These are phyloP conservation scores for Cremastobaeus sp. DNA, from an alignment of 2,888 invertebrate genomes.

Conservation along the genomic window DNA sequence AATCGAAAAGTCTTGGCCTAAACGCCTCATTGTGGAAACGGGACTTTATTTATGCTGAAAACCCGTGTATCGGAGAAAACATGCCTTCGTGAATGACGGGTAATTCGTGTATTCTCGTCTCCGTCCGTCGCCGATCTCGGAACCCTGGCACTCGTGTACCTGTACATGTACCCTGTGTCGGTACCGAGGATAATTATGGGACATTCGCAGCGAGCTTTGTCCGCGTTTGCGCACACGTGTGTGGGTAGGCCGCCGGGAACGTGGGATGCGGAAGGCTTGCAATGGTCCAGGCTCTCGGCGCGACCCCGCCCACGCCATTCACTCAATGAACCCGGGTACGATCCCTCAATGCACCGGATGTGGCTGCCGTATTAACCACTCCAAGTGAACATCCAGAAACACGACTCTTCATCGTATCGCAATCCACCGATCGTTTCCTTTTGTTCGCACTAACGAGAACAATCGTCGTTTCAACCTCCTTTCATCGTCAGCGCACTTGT, in stretches of 20 bases:
- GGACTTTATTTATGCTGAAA: slow-evolving; percentile 68
- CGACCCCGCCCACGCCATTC: slow-evolving; percentile 74
- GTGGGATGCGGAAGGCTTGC: slow-evolving; percentile 53
- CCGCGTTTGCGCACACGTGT: too few species aligned
- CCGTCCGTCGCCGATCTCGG: too few species aligned
- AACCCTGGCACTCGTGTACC: too few species aligned
- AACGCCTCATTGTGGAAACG: slow-evolving; percentile 20
- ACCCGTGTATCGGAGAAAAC: slow-evolving; percentile 73
- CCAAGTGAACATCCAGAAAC: slow-evolving; percentile 77
- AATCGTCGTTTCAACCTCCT: slow-evolving; percentile 29
- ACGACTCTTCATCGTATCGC: slow-evolving; percentile 74
- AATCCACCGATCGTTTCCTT: slow-evolving; percentile 71
- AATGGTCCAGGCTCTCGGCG: slow-evolving; percentile 61
- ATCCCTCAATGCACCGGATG: slow-evolving; percentile 76
- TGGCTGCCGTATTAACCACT: slow-evolving; percentile 76
- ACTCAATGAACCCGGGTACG: slow-evolving; percentile 65
- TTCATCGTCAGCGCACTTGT: slow-evolving; percentile 32
- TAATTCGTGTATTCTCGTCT: slow-evolving; percentile 69
- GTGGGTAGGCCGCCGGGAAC: too few species aligned
- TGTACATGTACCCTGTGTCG: slow-evolving; percentile 52
- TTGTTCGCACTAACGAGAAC: slow-evolving; percentile 26
- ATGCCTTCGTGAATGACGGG: slow-evolving; percentile 67
- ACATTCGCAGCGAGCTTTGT: too few species aligned
- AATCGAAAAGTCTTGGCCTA: slow-evolving; percentile 64
- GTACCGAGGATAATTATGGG: too few species aligned